A percentile compares a stretch with the other conserved stretches of the same genome.
Evolutionary conservation across 2,797 vertebrate species (phyloP).

Genomic region (Syndactyla subalaris): DNA sequence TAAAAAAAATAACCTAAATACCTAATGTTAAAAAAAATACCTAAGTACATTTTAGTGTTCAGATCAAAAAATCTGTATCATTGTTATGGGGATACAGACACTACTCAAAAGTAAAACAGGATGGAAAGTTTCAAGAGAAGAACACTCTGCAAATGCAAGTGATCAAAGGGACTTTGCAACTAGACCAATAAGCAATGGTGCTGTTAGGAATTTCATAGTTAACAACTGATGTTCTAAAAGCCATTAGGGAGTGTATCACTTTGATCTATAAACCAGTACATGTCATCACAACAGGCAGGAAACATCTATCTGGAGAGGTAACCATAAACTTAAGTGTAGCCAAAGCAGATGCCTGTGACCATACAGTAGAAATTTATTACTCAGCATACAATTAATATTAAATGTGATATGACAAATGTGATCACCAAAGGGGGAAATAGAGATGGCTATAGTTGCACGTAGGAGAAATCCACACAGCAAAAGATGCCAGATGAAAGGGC

Average conservation of each 20-base stretch:
- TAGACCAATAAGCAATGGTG: conserved; percentile 10
- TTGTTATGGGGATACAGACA: too few species aligned
- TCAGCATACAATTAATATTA: neutral
- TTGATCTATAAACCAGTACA: conserved; percentile 6
- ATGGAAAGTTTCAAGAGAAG: neutral
- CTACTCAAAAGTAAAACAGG: neutral
- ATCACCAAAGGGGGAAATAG: neutral
- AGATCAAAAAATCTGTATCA: neutral
- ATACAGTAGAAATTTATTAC: neutral
- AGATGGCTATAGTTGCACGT: neutral
- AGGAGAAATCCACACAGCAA: neutral
- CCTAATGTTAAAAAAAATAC: neutral
- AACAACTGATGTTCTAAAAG: conserved; percentile 8
- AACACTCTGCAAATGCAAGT: neutral
- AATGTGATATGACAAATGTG: neutral
- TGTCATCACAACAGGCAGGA: neutral
- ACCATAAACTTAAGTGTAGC: neutral
- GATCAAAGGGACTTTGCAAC: conserved; percentile 48
- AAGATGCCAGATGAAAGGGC: neutral
- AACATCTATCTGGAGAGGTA: neutral
- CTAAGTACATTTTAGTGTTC: neutral
- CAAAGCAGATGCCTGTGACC: neutral
- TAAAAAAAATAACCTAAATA: neutral
- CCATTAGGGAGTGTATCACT: neutral
- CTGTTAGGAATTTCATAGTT: neutral